These are phyloP conservation scores for Chaenogobius annularis DNA, from an alignment of 2,113 vertebrate genomes.

Conservation along the genomic window DNA sequence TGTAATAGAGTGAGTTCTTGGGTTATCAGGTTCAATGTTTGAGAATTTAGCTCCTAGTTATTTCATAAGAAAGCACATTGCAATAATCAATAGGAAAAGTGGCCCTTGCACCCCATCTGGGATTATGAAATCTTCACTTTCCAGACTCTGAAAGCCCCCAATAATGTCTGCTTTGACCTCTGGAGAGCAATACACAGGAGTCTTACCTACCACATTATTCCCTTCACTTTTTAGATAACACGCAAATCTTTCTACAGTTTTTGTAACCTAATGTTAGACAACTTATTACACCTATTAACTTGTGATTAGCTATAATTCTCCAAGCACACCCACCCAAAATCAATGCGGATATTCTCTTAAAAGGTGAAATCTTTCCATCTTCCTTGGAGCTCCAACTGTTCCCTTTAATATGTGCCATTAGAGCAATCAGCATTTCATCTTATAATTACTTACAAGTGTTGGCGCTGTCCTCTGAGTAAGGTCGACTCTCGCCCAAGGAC, in stretches of 20 bases:
- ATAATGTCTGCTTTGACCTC: too few relatives aligned
- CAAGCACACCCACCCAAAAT: background rate
- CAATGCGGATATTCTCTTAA: background rate
- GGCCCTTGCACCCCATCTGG: too few relatives aligned
- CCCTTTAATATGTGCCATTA: slow-evolving; percentile 4
- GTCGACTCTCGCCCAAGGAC: slow-evolving; percentile 8
- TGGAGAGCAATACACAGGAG: too few relatives aligned
- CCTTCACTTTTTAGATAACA: too few relatives aligned
- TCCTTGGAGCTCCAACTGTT: background rate
- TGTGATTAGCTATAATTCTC: background rate
- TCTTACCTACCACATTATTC: too few relatives aligned
- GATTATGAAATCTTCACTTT: too few relatives aligned
- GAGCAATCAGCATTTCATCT: slow-evolving; percentile 6
- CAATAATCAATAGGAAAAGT: too few relatives aligned
- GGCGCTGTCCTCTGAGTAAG: background rate
- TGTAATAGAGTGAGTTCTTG: too few relatives aligned
- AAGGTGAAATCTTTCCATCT: slow-evolving; percentile 7
- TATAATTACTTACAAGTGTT: slow-evolving; percentile 12
- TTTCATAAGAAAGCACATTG: too few relatives aligned
- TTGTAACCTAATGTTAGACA: background rate
- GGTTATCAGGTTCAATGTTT: too few relatives aligned
- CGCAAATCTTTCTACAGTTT: background rate
- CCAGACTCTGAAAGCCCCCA: too few relatives aligned
- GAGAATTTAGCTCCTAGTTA: too few relatives aligned
- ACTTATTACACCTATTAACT: background rate